A percentile compares a stretch with the other conserved stretches of the same genome.
Conservation (phyloP, 2,888 invertebrate species). For the Netelia melanura region DNA sequence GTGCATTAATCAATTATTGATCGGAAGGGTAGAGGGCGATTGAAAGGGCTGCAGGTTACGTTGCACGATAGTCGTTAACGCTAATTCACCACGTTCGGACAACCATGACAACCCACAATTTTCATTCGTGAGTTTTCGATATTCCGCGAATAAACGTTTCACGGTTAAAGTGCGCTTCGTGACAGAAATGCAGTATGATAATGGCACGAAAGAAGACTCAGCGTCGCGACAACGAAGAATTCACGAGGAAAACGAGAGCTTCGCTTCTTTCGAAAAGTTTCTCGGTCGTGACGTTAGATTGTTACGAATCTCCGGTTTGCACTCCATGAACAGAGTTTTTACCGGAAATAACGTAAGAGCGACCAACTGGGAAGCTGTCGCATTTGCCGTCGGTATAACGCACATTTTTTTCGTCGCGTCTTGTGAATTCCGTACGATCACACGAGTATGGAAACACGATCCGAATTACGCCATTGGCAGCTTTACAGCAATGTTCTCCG, state of each 20-base stretch:
- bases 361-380: conserved; percentile 50
- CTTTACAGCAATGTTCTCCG: conserved; percentile 65
- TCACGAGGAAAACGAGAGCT: background rate
- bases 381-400: conserved; percentile 50
- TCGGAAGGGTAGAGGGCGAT: background rate
- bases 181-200: background rate
- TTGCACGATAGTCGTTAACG: conserved; percentile 14
- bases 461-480: conserved; percentile 63
- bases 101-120: conserved; percentile 35
- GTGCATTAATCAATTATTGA: conserved; percentile 51
- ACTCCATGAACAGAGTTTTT: conserved; percentile 59
- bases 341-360: conserved; percentile 18
- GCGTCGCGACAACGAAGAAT: background rate
- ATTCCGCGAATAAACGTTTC: conserved; percentile 20
- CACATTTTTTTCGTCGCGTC: conserved; percentile 63
- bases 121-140: background rate
- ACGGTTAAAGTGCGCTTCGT: background rate
- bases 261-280: conserved; percentile 38
- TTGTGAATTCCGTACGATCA: conserved; percentile 58
- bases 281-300: conserved; percentile 50
- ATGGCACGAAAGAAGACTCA: background rate
- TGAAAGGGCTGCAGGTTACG: conserved; percentile 1
- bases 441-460: conserved; percentile 43
- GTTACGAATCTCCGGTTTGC: conserved; percentile 55
- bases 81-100: background rate